Evolutionary conservation across 2,888 invertebrate genomes (phyloP), one percentile per base, ranked within the genome.

Genomic region (Conus canariensis): DNA sequence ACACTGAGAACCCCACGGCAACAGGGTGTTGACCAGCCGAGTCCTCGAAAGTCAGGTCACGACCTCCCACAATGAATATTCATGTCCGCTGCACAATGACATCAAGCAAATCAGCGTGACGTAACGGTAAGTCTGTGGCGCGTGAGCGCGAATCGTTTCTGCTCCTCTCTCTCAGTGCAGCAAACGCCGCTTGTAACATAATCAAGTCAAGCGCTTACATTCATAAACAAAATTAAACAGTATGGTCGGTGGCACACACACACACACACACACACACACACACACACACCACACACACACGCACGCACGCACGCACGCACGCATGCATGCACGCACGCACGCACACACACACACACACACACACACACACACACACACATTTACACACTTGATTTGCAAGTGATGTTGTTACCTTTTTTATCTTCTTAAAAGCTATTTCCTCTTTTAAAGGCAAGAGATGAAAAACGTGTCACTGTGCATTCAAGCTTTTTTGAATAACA

Each of bases 301-400:
- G 1, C 10, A 7, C 64, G 1, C 64, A 64, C 64, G 6, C 64
- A 16, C 64, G 6, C 12, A 64, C 16, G 25, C 74, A 74, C 74
- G 25, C 74, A 74, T 25, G 25, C 74, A 74, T 25, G 25, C 74
- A 74, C 74, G 25, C 74, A n/a, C 74, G 25, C 74, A 74, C 74
- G 4, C 74, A 74, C 74, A n/a, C 74, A 74, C 74, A 74, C 74
- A n/a, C 74, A 74, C 74, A n/a, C 74, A 74, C 74, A n/a, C 74
- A 74, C 74, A 74, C 74, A 74, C 74, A 74, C 74, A 74, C 74
- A 74, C 74, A 9, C 74, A 22, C 25, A n/a, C 25, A 10, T n/a
- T 10, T n/a, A 25, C 25, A n/a, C 74, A 74, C 74, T 10, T n/a
- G n/a, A 10, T 10, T n/a, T 64, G 16, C 64, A 64, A 64, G 16